Percentiles rank a stretch among this genome's conserved stretches.
phyloP scores from a whole-genome alignment of 2,113 vertebrate species.

The Percopsis transmontana region DNA sequence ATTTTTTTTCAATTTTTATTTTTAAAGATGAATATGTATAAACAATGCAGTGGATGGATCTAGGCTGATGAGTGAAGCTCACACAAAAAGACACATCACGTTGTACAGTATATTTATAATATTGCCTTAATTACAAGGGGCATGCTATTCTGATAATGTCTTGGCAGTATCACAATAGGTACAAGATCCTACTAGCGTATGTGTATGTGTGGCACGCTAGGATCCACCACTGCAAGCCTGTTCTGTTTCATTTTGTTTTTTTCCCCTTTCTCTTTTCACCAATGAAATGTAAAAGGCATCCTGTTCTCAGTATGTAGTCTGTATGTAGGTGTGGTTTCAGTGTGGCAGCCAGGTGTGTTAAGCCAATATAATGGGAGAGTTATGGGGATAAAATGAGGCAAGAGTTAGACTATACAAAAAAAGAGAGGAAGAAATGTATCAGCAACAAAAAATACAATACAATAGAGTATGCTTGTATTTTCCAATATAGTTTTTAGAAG shows the following conservation, averaged over 20 bases:
- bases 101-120: conserved; percentile 9
- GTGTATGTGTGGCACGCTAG: conserved; percentile 3
- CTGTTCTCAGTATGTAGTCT: conserved; percentile 49
- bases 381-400: conserved; percentile 38
- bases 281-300: conserved; percentile 41
- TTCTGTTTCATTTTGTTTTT: conserved; percentile 32
- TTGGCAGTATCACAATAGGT: conserved; percentile 27
- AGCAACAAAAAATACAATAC: conserved; percentile 42
- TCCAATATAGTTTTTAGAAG: conserved; percentile 66
- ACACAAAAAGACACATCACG: not conserved
- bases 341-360: conserved; percentile 29
- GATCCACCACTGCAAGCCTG: conserved; percentile 24
- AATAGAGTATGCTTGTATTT: conserved; percentile 74
- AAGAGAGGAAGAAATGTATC: conserved; percentile 51
- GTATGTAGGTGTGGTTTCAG: conserved; percentile 39
- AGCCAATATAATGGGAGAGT: conserved; percentile 36
- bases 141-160: conserved; percentile 25
- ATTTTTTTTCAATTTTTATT: conserved; percentile 26
- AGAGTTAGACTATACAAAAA: conserved; percentile 41
- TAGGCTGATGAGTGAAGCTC: conserved; percentile 32
- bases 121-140: conserved; percentile 5
- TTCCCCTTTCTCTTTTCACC: conserved; percentile 10
- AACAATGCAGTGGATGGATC: conserved; percentile 37
- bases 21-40: conserved; percentile 44
- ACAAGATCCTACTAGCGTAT: too few relatives aligned